These are phyloP conservation scores for Albula glossodonta DNA, from an alignment of 2,113 vertebrate species.

Conservation along the genomic window DNA sequence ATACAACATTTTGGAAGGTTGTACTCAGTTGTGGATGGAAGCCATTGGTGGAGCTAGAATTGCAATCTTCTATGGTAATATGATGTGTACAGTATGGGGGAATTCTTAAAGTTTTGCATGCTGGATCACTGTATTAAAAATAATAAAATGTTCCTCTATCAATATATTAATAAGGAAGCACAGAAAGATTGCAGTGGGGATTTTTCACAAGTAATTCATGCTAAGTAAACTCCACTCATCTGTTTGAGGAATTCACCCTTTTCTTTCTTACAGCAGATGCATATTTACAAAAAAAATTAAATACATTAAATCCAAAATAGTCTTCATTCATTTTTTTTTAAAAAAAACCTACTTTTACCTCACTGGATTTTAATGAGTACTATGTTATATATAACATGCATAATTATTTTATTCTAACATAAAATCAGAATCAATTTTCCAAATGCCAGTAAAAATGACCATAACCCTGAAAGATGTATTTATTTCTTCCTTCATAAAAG, in stretches of 20 bases:
- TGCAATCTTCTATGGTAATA: constrained; percentile 13
- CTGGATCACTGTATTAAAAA: background rate
- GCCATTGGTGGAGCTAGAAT: background rate
- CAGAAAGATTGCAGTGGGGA: constrained; percentile 7
- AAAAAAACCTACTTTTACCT: background rate
- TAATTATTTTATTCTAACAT: background rate
- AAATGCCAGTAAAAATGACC: background rate
- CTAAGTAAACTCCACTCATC: background rate
- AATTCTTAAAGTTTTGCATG: constrained; percentile 17
- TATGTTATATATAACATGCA: background rate
- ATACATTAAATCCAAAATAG: background rate
- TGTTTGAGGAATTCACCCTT: background rate
- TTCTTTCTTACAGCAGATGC: background rate
- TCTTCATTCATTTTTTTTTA: background rate
- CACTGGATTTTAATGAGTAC: background rate
- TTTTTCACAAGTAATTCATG: background rate
- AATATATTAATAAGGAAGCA: background rate
- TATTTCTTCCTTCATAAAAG: background rate
- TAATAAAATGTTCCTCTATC: background rate
- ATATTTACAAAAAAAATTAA: background rate
- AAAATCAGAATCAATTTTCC: background rate
- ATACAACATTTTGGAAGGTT: constrained; percentile 32
- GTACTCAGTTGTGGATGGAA: background rate
- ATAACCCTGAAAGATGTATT: background rate
- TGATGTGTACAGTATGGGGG: background rate